Base-by-base conservation (phyloP, 2,797 vertebrate species). In the Petrocephalus schoutedeni region DNA sequence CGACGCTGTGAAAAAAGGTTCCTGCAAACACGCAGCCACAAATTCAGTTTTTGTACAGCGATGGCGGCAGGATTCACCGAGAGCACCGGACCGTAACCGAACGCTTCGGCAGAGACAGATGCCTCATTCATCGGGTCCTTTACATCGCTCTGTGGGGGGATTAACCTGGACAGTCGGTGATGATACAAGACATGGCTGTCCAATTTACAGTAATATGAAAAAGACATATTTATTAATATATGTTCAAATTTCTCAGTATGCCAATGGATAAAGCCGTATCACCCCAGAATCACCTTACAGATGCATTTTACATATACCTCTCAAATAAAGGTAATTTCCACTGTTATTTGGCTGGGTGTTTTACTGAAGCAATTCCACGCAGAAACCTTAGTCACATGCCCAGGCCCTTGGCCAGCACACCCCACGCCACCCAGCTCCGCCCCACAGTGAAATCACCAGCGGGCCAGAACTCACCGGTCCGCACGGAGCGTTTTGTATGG, bases 401-500 rank as follows among this genome's bases (percentile, higher is more conserved):
- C 71, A n/a, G 14, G 71, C 19, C 71, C 71, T 45, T 77, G 19
- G 0, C 16, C 12, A 19, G 36, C 36, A 45, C 32, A 2, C 32
- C 61, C 41, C 36, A 36, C 19, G 36, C 41, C 0, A 28, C 12
- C 16, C 71, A 14, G n/a, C 49, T 49, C 9, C 8, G 21, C 80
- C 80, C 23, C 4, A 49, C 80, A 83, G 80, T 23, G 45, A 36
- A 51, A 21, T 82, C 19, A 51, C n/a, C 19, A 45, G 77, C 0
- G 4, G 56, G 41, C 5, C 3, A 1, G 45, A 45, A 95, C 96
- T 98, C 94, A 99, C 98, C 88, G 95, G 94, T 91, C 98, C 98
- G 94, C 98, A 99, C 0, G 96, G 97, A 58, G 96, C 91, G 0
- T 98, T 99, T 93, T 98, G 98, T 92, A 99, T 83, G 54, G 96